Conservation (phyloP, 2,888 invertebrate genomes). For the Drosophila anceps region DNA sequence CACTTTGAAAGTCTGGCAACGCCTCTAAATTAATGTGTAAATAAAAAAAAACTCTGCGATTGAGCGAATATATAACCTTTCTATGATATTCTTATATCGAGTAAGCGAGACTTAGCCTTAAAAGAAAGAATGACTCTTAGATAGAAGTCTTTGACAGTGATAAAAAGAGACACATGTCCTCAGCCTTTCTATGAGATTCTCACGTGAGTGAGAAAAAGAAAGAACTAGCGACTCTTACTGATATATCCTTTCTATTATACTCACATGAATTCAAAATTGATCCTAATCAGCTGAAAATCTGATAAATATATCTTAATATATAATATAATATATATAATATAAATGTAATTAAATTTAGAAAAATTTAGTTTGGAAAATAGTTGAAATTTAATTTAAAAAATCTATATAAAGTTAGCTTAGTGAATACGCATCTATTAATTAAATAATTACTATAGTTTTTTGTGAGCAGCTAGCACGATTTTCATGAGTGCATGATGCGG, state of each 20-base stretch:
- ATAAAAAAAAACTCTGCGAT: too few relatives aligned
- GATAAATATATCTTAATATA: too few relatives aligned
- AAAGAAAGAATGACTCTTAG: too few relatives aligned
- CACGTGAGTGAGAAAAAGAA: background rate
- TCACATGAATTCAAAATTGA: background rate
- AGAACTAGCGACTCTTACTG: background rate
- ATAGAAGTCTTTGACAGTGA: background rate
- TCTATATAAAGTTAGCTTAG: conserved; percentile 13
- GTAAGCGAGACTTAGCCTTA: too few relatives aligned
- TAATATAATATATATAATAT: too few relatives aligned
- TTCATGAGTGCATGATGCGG: conserved; percentile 88
- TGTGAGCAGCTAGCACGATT: conserved; percentile 89
- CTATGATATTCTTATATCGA: background rate
- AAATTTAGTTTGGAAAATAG: background rate
- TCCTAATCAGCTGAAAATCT: background rate
- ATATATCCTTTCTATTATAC: background rate
- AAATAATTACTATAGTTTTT: conserved; percentile 66
- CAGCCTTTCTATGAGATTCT: background rate
- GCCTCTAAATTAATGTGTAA: background rate
- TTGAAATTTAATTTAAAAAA: background rate
- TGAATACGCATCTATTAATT: background rate
- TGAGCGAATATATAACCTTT: too few relatives aligned
- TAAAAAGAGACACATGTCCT: background rate
- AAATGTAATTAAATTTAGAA: background rate
- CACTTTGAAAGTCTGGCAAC: conserved; percentile 37